Percentiles rank a stretch among this genome's conserved stretches.
Conservation (phyloP, 2,113 vertebrate genomes). For the Tyrannus savana region DNA sequence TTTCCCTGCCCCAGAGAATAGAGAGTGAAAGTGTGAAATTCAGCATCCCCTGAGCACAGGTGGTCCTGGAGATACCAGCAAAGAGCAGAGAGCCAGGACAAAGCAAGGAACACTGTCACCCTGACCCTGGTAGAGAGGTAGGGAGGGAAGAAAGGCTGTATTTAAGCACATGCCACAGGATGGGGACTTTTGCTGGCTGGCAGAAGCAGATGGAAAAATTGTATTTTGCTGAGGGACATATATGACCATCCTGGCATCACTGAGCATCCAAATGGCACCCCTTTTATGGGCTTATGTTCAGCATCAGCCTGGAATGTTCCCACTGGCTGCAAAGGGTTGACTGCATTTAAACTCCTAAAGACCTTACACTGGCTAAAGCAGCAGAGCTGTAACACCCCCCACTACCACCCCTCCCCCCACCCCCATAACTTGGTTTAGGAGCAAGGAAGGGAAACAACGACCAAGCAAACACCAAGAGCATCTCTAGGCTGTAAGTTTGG, state of each 20-base stretch:
- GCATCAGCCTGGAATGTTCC: not conserved
- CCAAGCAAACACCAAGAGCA: not conserved
- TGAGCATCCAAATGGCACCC: not conserved
- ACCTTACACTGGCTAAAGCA: not conserved
- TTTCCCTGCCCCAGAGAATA: not conserved
- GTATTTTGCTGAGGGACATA: not conserved
- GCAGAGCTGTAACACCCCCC: not conserved
- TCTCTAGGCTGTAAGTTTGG: not conserved
- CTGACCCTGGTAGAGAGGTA: not conserved
- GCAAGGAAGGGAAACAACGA: not conserved
- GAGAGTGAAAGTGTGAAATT: not conserved
- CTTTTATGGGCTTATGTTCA: not conserved
- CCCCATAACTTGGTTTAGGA: not conserved
- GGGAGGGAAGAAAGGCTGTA: not conserved
- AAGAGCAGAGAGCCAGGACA: not conserved
- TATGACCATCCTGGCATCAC: not conserved
- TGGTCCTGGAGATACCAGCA: not conserved
- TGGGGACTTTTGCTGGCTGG: not conserved
- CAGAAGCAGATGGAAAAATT: not conserved
- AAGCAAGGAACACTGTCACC: not conserved
- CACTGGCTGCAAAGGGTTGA: fast-evolving
- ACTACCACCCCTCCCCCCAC: no score
- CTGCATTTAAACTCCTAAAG: not conserved
- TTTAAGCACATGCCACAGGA: fast-evolving
- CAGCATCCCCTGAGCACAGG: fast-evolving